Evolutionary conservation across 2,888 invertebrate genomes (phyloP), one percentile per base, ranked within the genome.

Genomic region (Crossocerus cetratus): DNA sequence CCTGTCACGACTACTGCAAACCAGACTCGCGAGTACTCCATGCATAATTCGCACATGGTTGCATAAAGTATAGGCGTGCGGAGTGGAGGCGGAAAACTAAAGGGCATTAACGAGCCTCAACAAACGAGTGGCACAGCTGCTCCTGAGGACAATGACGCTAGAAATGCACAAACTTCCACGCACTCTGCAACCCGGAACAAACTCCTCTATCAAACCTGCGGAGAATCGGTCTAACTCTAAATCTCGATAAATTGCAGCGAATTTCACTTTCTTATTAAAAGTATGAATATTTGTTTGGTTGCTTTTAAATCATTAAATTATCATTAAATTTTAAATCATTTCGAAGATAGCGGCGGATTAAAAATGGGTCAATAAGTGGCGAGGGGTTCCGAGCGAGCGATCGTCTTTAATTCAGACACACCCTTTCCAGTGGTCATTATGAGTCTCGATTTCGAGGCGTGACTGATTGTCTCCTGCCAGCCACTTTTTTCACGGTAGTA

Each of bases 361-460:
- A 32, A n/a, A 23, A 59, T 21, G 20, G 32, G 2, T 1, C n/a
- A 44, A 54, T 22, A 49, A 61, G 42, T 42, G n/a, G 13, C 49
- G 44, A 57, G 55, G 21, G 45, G 42, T 62, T 20, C 44, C 49
- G 63, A 67, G 60, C 58, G 32, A 67, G 64, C 61, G 65, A 72
- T 66, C 64, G 65, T 62, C 45, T 72, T 68, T 74, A 72, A 74
- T 73, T 73, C 53, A 63, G 83, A 67, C 86, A 75, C 85, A 81
- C 86, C 85, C 82, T 74, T 73, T 72, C 45, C 84, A 77, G 81
- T 83, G 78, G 83, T 85, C 83, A 81, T 86, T 83, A 85, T 82
- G 72, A 59, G 74, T 79, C 82, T 83, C 77, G 80, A 87, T 84
- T 76, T 76, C 83, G 78, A 86, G 75, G 88, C 87, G 88, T 88